Base-by-base conservation (phyloP, 1,140 invertebrate genomes). In the Phenacoccus solenopsis region DNA sequence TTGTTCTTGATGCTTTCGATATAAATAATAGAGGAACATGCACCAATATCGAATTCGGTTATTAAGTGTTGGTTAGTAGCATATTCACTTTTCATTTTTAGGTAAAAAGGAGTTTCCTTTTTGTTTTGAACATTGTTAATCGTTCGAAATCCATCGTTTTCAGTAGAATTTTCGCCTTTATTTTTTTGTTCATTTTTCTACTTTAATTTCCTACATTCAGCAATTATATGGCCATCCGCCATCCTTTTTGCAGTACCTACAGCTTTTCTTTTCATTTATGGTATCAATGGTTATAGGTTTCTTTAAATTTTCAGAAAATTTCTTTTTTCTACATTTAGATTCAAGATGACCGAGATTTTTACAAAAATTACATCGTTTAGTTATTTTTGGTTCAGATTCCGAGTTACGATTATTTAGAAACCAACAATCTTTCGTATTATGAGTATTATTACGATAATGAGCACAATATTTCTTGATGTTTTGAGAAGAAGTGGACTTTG, bases 121-220 rank as follows among this genome's bases (percentile, higher is more conserved):
- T 16, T 22, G 20, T 9, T 20, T 20, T 59, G 16, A 7, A 59
- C 21, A 4, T 22, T n/a, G 20, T 59, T 59, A 22, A 22, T 59
- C 7, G 5, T 59, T 59, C 20, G 56, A 22, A 59, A 9, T 59
- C 7, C 4, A n/a, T n/a, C n/a, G n/a, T n/a, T n/a, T 59, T 59
- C 56, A 20, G 5, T 16, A n/a, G n/a, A n/a, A 59, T 20, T 59
- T 59, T 59, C 21, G 16, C 5, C 4, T 5, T 28, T 12, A 1
- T 7, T 59, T 59, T 57, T 20, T 4, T 59, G 16, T 25, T 16
- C 21, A n/a, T 69, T 30, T 12, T 32, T 20, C 20, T 35, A 69
- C 12, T 69, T 69, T 3, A 49, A 24, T 56, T 69, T 69, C 16
- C 68, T 21, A 28, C 68, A 69, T 27, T 57, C 68, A 13, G 25